phyloP scores from a whole-genome alignment of 2,888 invertebrate genomes.

The Rotaria magnacalcarata region DNA sequence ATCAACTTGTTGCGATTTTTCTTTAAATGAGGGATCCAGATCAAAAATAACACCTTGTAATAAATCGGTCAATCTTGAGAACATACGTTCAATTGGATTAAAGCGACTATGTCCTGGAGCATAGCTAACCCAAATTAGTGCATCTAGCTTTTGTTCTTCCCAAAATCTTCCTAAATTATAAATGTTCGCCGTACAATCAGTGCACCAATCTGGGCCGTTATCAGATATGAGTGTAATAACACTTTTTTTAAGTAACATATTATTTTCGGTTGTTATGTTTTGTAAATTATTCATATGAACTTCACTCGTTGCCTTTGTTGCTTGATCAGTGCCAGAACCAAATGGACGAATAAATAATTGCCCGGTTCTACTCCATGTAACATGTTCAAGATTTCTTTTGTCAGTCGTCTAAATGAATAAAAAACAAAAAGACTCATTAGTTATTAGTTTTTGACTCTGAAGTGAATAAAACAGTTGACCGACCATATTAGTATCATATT shows the following conservation, averaged over 20 bases:
- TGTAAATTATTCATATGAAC: not conserved
- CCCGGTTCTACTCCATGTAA: not conserved
- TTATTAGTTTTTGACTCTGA: not conserved
- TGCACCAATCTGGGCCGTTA: not conserved
- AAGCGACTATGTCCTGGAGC: conserved; percentile 24
- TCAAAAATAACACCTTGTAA: conserved; percentile 24
- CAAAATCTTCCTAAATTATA: not conserved
- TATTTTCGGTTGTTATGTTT: not conserved
- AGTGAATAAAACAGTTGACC: not conserved
- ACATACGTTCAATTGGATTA: conserved; percentile 34
- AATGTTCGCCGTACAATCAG: conserved; percentile 6
- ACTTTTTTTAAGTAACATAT: not conserved
- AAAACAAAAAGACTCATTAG: not conserved
- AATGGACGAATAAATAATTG: conserved; percentile 23
- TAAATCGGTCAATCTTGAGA: not conserved
- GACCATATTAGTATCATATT: not conserved
- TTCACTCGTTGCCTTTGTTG: not conserved
- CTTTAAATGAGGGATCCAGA: conserved; percentile 7
- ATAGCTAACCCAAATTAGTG: conserved; percentile 13
- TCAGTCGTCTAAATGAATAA: conserved; percentile 1
- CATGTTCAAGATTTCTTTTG: conserved; percentile 4
- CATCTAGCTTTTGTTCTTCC: not conserved
- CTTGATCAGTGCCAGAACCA: not conserved
- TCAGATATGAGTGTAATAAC: conserved; percentile 8
- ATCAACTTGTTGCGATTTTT: not conserved